These are phyloP conservation scores for Actenoides lindsayi DNA, from an alignment of 2,113 vertebrate species.

Conservation along the genomic window DNA sequence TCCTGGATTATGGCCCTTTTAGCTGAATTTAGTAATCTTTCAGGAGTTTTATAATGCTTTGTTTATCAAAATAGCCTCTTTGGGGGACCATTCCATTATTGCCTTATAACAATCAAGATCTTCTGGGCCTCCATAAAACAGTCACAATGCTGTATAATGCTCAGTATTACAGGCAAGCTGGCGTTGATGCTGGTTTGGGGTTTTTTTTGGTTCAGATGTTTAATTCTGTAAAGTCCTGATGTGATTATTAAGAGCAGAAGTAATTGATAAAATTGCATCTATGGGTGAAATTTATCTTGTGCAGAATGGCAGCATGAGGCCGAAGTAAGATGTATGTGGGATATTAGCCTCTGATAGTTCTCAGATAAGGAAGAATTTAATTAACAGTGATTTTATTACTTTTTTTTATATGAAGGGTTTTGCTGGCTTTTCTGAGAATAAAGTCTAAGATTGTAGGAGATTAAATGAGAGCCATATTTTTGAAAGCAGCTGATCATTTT, in stretches of 20 bases:
- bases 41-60: neutral
- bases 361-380: neutral
- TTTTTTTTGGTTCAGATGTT: conserved; percentile 26
- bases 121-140: neutral
- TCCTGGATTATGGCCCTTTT: neutral
- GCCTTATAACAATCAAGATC: neutral
- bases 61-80: neutral
- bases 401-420: neutral
- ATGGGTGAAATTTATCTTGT: conserved; percentile 40
- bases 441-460: neutral
- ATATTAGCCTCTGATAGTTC: conserved; percentile 22
- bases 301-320: neutral
- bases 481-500: neutral
- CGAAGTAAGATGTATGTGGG: conserved; percentile 34
- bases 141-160: neutral
- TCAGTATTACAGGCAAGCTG: neutral
- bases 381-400: neutral
- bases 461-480: neutral
- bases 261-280: conserved; percentile 9
- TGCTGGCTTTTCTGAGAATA: neutral
- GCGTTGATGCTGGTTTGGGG: neutral
- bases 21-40: neutral
- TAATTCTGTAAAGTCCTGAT: neutral
- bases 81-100: neutral
- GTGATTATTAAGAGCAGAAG: conserved; percentile 21